Evolutionary conservation across 2,888 invertebrate species (phyloP).

Genomic region (Polydrusus tereticollis): DNA sequence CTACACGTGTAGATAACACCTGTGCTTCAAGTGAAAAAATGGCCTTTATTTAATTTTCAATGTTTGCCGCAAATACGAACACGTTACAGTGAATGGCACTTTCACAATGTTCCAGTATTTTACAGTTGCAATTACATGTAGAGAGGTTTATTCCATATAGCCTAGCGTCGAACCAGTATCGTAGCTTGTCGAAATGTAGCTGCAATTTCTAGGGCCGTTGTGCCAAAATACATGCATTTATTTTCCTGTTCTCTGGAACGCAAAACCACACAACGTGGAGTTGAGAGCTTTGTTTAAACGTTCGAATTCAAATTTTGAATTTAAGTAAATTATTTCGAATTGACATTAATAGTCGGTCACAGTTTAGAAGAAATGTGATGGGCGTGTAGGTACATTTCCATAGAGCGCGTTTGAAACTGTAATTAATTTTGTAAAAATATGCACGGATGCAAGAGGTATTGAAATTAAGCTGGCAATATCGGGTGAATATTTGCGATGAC

Average conservation of each 20-base stretch:
- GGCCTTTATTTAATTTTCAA: no score
- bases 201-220: conserved; percentile 25
- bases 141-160: background rate
- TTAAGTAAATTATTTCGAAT: no score
- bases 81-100: background rate
- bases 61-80: background rate
- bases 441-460: no score
- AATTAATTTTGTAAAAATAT: no score
- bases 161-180: background rate
- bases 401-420: no score
- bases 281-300: background rate
- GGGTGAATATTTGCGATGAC: no score
- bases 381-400: no score
- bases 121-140: conserved; percentile 15
- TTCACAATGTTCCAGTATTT: background rate
- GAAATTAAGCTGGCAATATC: no score
- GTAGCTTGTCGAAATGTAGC: conserved; percentile 28
- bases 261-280: background rate
- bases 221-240: conserved; percentile 17
- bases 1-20: no score
- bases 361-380: no score
- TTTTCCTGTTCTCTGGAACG: conserved; percentile 23
- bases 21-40: no score
- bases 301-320: background rate
- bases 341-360: no score